Base-by-base conservation (phyloP, 2,113 vertebrate species). In the Gnathochromis pfefferi region DNA sequence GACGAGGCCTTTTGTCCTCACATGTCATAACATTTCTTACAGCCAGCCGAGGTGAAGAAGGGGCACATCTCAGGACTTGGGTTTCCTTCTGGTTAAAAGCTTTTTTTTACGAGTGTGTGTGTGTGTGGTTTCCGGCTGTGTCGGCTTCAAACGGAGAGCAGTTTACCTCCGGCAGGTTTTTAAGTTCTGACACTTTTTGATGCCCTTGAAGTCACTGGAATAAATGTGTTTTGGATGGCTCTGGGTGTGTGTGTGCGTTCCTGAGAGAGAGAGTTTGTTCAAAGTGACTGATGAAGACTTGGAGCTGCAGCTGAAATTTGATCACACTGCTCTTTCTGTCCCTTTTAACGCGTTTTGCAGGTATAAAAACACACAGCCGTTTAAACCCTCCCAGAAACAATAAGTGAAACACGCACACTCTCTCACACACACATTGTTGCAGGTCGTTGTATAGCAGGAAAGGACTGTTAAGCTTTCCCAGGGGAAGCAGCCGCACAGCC, bases 371-470 rank as follows among this genome's bases (percentile, higher is more conserved):
- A 82, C 85, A 80, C 80, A 63, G 26, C 8, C 13, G 1, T 31
- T 82, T n/a, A 49, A 47, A 78, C 26, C 26, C 45, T 31, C 73
- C 42, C 45, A 31, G 16, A 78, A 78, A 78, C 73, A 78, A 51
- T 78, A 78, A 33, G 4, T 31, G 2, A 78, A 78, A 63, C 65
- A 82, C 57, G 26, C 45, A 81, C 54, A 81, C 80, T 10, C 57
- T 84, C 87, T 60, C 83, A 68, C 68, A 73, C 40, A 83, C 80
- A 85, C 75, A 91, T 81, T 23, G 16, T 55, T 40, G 14, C 7
- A 6, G 57, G 38, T 60, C 57, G 70, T 86, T 91, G 87, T 93
- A 90, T 88, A 53, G 87, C 91, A 94, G 95, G 95, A 95, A 95
- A 93, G 55, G 80, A 82, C 58, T 80, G 90, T 79, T 80, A 87